Conservation (phyloP, 2,797 vertebrate genomes). For the Lophotriccus pileatus region DNA sequence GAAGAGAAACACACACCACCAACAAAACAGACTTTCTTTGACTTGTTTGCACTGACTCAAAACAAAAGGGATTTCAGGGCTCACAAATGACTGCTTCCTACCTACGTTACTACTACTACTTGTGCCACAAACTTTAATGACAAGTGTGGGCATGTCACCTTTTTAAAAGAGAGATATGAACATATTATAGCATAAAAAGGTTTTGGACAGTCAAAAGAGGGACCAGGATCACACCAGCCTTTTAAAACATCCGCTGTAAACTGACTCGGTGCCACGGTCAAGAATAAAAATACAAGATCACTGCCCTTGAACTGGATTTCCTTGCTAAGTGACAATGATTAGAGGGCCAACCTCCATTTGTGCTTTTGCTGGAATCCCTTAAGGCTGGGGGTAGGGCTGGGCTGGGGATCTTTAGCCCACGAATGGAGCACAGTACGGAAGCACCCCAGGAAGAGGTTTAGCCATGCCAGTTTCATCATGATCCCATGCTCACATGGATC, state of each 20-base stretch:
- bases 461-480: not conserved
- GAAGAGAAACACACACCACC: not conserved
- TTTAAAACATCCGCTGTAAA: not conserved
- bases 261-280: not conserved
- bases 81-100: not conserved
- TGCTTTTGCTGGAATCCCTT: not conserved
- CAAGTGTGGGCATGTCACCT: not conserved
- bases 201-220: not conserved
- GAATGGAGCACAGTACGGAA: not conserved
- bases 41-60: not conserved
- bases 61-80: not conserved
- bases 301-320: not conserved
- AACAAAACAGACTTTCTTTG: not conserved
- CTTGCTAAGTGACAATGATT: not conserved
- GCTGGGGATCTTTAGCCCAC: not conserved
- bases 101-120: not conserved
- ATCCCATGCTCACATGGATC: not conserved
- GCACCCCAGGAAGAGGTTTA: not conserved
- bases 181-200: not conserved
- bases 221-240: not conserved
- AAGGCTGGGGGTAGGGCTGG: not conserved
- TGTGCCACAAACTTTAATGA: not conserved
- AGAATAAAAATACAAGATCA: not conserved
- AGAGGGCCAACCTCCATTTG: not conserved
- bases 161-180: not conserved